phyloP scores from a whole-genome alignment of 2,888 invertebrate genomes.

The Agrotis exclamationis region DNA sequence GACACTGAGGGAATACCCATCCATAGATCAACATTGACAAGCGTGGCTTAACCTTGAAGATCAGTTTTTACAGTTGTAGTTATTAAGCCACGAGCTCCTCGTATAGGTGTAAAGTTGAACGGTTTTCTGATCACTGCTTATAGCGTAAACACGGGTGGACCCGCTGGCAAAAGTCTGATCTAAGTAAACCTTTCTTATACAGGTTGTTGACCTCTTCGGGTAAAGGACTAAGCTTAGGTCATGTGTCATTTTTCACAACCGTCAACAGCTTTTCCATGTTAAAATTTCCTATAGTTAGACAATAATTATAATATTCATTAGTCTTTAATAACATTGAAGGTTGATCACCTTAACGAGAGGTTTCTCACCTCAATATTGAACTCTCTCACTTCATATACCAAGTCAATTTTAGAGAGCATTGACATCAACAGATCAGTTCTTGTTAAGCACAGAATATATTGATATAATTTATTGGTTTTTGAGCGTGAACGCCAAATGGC shows the following conservation, averaged over 20 bases:
- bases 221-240: not conserved
- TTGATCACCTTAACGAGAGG: not conserved
- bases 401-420: conserved; percentile 1
- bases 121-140: too few species aligned
- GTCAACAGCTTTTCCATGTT: too few species aligned
- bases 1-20: too few species aligned
- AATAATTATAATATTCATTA: not conserved
- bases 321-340: not conserved
- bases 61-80: too few species aligned
- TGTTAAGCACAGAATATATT: conserved; percentile 12
- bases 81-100: too few species aligned
- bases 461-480: not conserved
- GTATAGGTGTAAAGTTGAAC: too few species aligned
- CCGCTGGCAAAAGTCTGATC: too few species aligned
- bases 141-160: too few species aligned
- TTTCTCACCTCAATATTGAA: conserved; percentile 1
- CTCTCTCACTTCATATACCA: not conserved
- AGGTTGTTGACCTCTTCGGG: not conserved
- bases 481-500: too few species aligned
- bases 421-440: not conserved
- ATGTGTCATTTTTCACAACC: too few species aligned
- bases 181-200: not conserved
- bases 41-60: too few species aligned
- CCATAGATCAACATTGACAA: too few species aligned
- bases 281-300: not conserved